Evolutionary conservation across 2,888 invertebrate species (phyloP), one percentile per base, ranked within the genome.

Genomic region (Callinectes sapidus): DNA sequence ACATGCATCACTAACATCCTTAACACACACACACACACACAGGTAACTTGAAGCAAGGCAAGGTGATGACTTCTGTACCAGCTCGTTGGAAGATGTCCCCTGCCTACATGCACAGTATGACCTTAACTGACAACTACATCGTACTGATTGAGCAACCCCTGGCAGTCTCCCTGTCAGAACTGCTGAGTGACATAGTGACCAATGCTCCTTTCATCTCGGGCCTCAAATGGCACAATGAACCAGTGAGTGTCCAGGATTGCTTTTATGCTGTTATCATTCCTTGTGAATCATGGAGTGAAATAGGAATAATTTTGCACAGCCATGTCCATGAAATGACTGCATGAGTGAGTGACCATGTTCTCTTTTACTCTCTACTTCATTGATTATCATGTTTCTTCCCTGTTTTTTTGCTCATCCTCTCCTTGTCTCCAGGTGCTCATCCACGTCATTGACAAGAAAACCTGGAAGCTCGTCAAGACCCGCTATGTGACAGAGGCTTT

Each of bases 101-200:
- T 0, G 97, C 97, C 0, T 99, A 99, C 95, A 98, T 98, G 98
- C 99, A 99, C 95, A 98, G 98, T 0, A 99, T 99, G 95, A 98
- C 98, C 61, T 96, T 99, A 94, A 98, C 98, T 0, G 97, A 98
- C 87, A 97, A 98, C 95, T 98, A 97, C 96, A 98, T 97, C 95
- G 96, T 99, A 93, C 97, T 99, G 91, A 97, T 98, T 77, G 99
- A 99, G 95, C 98, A 98, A 96, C 98, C 99, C 0, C 95, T 99
- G 87, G 97, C 97, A 1, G 96, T 98, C 32, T 98, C 97, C 0
- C 95, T 98, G 5, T 96, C 97, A 0, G 96, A 96, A 0, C 96
- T 97, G 94, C 95, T 97, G 0, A 96, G 96, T 90, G 96, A 96
- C n/a, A 97, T 97, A 95, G 95, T 98, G 10, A 96, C 96, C 42